These are phyloP conservation scores for Oophaga sylvatica DNA, from an alignment of 2,797 vertebrate species.

Conservation along the genomic window DNA sequence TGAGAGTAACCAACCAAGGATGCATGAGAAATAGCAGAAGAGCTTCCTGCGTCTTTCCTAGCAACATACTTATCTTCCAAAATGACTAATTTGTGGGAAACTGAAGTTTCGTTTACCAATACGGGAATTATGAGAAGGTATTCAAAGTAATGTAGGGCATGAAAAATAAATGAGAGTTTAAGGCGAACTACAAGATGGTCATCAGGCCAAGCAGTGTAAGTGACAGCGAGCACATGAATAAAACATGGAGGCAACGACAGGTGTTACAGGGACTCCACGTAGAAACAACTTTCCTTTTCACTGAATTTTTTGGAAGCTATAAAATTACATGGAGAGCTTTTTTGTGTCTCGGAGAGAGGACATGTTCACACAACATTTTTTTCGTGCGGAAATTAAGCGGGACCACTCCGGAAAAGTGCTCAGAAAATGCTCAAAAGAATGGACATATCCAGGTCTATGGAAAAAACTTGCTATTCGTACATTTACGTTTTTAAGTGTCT, in stretches of 20 bases:
- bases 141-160: conserved; percentile 17
- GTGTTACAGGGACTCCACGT: neutral
- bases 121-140: neutral
- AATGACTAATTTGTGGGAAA: neutral
- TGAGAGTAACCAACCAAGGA: neutral
- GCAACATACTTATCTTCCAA: neutral
- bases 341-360: no score
- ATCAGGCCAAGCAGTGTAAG: conserved; percentile 43
- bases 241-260: conserved; percentile 25
- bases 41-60: neutral
- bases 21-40: neutral
- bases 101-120: neutral
- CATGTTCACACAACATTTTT: no score
- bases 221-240: conserved; percentile 21
- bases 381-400: no score
- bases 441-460: no score
- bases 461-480: no score
- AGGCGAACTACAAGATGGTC: conserved; percentile 51
- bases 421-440: no score
- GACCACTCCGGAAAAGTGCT: no score
- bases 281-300: neutral
- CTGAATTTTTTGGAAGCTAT: neutral
- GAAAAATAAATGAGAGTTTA: conserved; percentile 48
- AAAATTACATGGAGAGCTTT: no score
- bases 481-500: no score